These are phyloP conservation scores for Helogale parvula DNA, from an alignment of 2,113 vertebrate species.

Conservation along the genomic window DNA sequence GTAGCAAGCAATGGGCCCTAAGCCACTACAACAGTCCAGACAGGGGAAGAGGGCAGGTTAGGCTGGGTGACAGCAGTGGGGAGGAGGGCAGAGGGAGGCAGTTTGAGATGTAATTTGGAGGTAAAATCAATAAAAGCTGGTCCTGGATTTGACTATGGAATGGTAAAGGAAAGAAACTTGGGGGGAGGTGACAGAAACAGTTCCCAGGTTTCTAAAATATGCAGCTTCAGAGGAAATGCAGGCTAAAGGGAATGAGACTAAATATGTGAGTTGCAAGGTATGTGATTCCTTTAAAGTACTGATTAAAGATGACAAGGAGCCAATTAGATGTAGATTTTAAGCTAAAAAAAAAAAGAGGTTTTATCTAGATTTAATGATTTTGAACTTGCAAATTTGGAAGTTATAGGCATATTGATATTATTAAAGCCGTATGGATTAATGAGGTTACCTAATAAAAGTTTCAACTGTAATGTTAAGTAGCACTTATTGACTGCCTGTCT, in stretches of 20 bases:
- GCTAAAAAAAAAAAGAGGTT: background rate
- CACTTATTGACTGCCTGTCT: background rate
- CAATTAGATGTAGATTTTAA: background rate
- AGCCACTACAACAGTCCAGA: background rate
- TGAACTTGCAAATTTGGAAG: background rate
- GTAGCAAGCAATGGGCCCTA: background rate
- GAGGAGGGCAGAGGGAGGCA: background rate
- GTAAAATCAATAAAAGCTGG: background rate
- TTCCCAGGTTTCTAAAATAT: background rate
- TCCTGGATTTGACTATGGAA: background rate
- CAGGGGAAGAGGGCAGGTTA: background rate
- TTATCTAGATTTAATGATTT: background rate
- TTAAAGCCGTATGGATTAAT: background rate
- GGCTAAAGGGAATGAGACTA: background rate
- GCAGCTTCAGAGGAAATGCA: background rate
- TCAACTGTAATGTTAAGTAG: background rate
- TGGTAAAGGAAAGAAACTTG: background rate
- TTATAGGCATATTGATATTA: background rate
- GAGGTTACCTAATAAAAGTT: conserved; percentile 3
- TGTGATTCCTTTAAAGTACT: conserved; percentile 4
- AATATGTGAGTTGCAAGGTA: background rate
- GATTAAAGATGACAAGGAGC: background rate
- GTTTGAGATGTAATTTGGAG: background rate
- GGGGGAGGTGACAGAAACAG: background rate
- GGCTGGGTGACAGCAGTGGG: too few relatives aligned